Percentiles rank a stretch among this genome's conserved stretches.
These are phyloP conservation scores for Lasiurus cinereus DNA, from an alignment of 2,113 vertebrate species.

Conservation along the genomic window DNA sequence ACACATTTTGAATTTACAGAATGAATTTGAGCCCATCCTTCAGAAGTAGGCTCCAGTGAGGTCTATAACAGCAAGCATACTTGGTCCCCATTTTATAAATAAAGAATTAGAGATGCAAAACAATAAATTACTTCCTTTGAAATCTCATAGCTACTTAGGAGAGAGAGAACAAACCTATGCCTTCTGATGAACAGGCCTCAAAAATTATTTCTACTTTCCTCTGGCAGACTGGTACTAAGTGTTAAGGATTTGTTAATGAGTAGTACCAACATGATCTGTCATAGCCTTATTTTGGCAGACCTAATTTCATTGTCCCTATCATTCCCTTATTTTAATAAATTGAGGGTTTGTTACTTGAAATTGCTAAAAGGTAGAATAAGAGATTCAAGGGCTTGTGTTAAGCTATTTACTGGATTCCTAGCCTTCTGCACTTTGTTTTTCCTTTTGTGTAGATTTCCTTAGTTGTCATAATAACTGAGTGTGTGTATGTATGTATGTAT, in stretches of 20 bases:
- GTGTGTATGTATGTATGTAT: no score
- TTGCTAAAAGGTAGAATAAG: constrained; percentile 20
- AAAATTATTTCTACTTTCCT: constrained; percentile 29
- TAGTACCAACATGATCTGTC: neutral
- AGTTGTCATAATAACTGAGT: neutral
- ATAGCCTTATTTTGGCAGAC: neutral
- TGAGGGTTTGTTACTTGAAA: neutral
- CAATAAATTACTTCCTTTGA: neutral
- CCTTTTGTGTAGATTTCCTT: constrained; percentile 35
- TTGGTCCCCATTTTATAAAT: constrained; percentile 11
- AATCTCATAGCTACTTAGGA: neutral
- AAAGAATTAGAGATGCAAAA: constrained; percentile 27
- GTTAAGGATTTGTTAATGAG: constrained; percentile 1
- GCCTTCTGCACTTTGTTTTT: constrained; percentile 31
- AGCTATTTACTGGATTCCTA: neutral
- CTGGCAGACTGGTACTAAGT: neutral
- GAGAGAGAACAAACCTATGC: neutral
- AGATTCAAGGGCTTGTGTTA: neutral
- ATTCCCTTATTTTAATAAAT: neutral
- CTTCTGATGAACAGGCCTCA: neutral
- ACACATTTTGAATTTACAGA: constrained; percentile 6
- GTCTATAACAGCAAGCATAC: neutral
- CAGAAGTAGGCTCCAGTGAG: neutral
- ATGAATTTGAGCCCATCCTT: neutral
- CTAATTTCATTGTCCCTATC: neutral